Conservation (phyloP, 2,797 vertebrate species). For the Melanotaenia parkinsoni region DNA sequence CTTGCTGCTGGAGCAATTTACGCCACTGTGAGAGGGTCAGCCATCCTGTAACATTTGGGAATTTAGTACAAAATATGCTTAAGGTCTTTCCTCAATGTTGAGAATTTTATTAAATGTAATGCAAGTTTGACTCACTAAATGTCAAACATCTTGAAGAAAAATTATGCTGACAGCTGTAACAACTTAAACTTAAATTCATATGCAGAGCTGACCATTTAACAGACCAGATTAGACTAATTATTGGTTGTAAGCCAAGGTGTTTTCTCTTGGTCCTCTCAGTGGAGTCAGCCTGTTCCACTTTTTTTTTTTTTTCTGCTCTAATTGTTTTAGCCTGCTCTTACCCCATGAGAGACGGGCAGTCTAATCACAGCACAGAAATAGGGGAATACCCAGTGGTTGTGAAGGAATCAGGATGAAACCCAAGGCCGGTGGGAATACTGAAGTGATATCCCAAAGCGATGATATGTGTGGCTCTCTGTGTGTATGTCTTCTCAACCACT, state of each 20-base stretch:
- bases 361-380: slow-evolving; percentile 76
- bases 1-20: slow-evolving; percentile 21
- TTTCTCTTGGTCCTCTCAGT: slow-evolving; percentile 58
- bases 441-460: slow-evolving; percentile 57
- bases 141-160: slow-evolving; percentile 15
- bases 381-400: slow-evolving; percentile 77
- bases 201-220: slow-evolving; percentile 16
- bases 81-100: slow-evolving; percentile 7
- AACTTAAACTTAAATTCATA: slow-evolving; percentile 19
- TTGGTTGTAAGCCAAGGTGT: slow-evolving; percentile 47
- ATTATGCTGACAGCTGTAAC: slow-evolving; percentile 17
- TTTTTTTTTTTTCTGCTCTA: slow-evolving; percentile 79
- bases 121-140: slow-evolving; percentile 30
- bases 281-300: slow-evolving; percentile 63
- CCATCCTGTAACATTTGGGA: slow-evolving; percentile 34
- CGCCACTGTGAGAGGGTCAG: slow-evolving; percentile 16
- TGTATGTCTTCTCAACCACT: slow-evolving; percentile 43
- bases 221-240: slow-evolving; percentile 46
- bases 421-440: slow-evolving; percentile 64
- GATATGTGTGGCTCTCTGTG: slow-evolving; percentile 13
- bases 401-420: slow-evolving; percentile 72
- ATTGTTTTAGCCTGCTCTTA: slow-evolving; percentile 70
- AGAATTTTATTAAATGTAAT: slow-evolving; percentile 34
- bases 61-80: slow-evolving; percentile 39
- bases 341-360: slow-evolving; percentile 56